Evolutionary conservation across 1,140 invertebrate genomes (phyloP).

Genomic region (Euura saliciscinereae): DNA sequence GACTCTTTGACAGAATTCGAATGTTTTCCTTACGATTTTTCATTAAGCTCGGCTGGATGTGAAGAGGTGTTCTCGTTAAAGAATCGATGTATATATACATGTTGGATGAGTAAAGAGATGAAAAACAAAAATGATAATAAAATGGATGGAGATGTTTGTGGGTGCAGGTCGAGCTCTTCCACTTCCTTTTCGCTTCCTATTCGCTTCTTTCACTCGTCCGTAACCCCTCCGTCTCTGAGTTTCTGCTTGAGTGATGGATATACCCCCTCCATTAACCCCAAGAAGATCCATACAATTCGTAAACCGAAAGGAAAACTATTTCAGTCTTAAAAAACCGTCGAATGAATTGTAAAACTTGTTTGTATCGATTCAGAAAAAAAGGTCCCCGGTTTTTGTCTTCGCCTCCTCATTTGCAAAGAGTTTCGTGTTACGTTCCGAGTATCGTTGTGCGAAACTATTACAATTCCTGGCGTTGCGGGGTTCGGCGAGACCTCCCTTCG

Average conservation of each 20-base stretch:
- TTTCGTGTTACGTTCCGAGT: not conserved
- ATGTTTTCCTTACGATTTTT: not conserved
- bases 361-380: constrained; percentile 33
- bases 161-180: constrained; percentile 26
- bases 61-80: constrained; percentile 16
- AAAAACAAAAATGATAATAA: constrained; percentile 44
- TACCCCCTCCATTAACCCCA: constrained; percentile 35
- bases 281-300: constrained; percentile 36
- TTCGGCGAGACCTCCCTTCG: constrained; percentile 19
- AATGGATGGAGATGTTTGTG: constrained; percentile 39
- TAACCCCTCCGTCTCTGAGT: constrained; percentile 44
- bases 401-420: no score
- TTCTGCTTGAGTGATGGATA: constrained; percentile 43
- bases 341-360: no score
- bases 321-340: constrained; percentile 14
- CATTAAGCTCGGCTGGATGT: not conserved
- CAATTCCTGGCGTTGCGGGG: constrained; percentile 36
- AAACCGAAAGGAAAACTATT: constrained; percentile 31
- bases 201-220: constrained; percentile 31
- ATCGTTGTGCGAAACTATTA: constrained; percentile 38
- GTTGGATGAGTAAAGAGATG: constrained; percentile 6
- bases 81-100: constrained; percentile 31
- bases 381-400: no score
- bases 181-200: not conserved
- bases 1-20: not conserved